A percentile compares a stretch with the other conserved stretches of the same genome.
These are phyloP conservation scores for Eidolon helvum DNA, from an alignment of 2,113 vertebrate species.

Conservation along the genomic window DNA sequence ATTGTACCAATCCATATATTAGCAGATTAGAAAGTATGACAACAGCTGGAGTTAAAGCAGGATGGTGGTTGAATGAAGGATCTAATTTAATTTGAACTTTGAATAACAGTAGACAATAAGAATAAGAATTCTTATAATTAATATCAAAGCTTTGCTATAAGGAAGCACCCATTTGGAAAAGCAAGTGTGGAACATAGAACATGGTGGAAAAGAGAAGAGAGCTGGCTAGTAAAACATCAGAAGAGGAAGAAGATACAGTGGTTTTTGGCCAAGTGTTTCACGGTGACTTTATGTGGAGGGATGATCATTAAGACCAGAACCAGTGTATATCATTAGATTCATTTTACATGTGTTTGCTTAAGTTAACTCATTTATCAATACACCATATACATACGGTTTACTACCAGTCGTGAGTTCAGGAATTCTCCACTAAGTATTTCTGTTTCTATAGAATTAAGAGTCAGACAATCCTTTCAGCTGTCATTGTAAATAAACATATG, in stretches of 20 bases:
- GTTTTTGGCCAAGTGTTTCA: not conserved
- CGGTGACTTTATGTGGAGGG: not conserved
- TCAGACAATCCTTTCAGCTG: not conserved
- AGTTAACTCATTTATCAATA: not conserved
- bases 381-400: not conserved
- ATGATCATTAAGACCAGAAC: not conserved
- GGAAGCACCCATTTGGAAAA: not conserved
- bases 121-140: not conserved
- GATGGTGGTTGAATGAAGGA: not conserved
- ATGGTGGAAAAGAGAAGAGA: not conserved
- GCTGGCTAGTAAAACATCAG: not conserved
- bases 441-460: not conserved
- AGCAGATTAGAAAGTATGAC: not conserved
- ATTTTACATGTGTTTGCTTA: not conserved
- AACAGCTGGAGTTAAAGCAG: not conserved
- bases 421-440: not conserved
- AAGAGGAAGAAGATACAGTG: not conserved
- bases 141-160: not conserved
- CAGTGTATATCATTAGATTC: not conserved
- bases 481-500: not conserved
- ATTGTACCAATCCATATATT: not conserved
- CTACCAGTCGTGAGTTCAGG: not conserved
- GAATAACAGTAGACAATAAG: not conserved
- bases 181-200: not conserved
- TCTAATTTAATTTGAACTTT: slow-evolving; percentile 16